Conservation (phyloP, 2,797 vertebrate species). For the Hydrophis major region DNA sequence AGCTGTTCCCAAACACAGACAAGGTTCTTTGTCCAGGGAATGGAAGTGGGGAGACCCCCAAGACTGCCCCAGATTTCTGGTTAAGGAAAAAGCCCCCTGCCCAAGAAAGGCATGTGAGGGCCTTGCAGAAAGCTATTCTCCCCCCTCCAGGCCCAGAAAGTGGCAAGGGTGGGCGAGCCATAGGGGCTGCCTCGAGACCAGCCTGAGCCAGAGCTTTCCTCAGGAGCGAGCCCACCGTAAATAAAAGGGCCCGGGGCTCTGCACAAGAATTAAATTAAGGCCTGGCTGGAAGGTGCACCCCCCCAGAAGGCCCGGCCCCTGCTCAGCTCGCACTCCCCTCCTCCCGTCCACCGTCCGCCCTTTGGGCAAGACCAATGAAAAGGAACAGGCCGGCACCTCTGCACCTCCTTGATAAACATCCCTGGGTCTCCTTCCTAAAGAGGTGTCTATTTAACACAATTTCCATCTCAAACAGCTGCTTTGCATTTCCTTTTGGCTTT, state of each 20-base stretch:
- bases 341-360: rapidly evolving
- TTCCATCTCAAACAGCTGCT: conserved; percentile 75
- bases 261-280: not conserved
- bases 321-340: not conserved
- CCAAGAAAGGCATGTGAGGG: not conserved
- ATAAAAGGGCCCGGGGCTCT: not conserved
- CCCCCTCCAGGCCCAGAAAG: not conserved
- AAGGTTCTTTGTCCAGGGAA: conserved; percentile 69
- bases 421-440: conserved; percentile 58
- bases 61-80: conserved; percentile 69
- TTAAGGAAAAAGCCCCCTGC: conserved; percentile 41
- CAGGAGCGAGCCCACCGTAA: not conserved
- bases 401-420: conserved; percentile 46
- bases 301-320: not conserved
- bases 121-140: not conserved
- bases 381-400: conserved; percentile 34
- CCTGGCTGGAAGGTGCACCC: not conserved
- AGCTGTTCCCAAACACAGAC: conserved; percentile 71
- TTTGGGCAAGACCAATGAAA: not conserved
- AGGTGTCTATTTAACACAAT: conserved; percentile 69
- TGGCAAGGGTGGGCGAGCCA: too few species aligned
- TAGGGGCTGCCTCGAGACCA: not conserved
- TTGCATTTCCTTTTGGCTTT: conserved; percentile 77
- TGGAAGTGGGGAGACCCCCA: conserved; percentile 73
- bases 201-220: not conserved